Base-by-base conservation (phyloP, 1,140 invertebrate genomes). In the Ostrea edulis region DNA sequence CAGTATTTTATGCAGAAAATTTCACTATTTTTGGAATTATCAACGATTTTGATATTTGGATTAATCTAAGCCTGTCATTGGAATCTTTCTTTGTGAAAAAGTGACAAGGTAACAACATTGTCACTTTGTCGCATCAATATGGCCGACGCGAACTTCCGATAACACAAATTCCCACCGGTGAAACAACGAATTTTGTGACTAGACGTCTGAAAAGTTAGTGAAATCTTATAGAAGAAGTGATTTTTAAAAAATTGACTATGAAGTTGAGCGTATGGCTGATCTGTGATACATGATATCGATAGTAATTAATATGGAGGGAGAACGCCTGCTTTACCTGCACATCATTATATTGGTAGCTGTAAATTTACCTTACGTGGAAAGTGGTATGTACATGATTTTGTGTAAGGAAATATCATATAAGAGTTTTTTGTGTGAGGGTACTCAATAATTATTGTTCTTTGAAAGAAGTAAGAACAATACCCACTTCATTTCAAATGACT, bases 101-200 rank as follows among this genome's bases (percentile, higher is more conserved):
- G 54, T 86, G 85, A 58, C 20, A 35, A 29, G 65, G 81, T 77
- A 77, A 25, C 68, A 77, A 35, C 25, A 77, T 77, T 77, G 68
- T 77, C 68, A 82, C 35, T 52, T 86, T 82, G 77, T 82, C 81
- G 77, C 81, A 86, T 86, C 85, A 86, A 86, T 55, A 86, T 86
- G 85, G 85, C 85, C 68, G 85, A 86, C 81, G 68, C 53, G 25
- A 86, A 86, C 85, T 86, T 86, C 85, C 85, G 85, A 86, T 82
- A 29, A 77, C 68, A 77, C 29, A 29, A 8, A 77, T 77, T 77
- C 68, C 65, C 22, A 77, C 68, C 68, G 68, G 85, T 71, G 51
- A 12, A 77, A 82, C 53, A 82, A 86, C 81, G 55, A 86, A 58
- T 71, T n/a, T 58, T 2, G 53, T 86, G 54, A 77, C 14, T 29